phyloP scores from a whole-genome alignment of 2,113 vertebrate genomes.

The Leiothrix lutea region DNA sequence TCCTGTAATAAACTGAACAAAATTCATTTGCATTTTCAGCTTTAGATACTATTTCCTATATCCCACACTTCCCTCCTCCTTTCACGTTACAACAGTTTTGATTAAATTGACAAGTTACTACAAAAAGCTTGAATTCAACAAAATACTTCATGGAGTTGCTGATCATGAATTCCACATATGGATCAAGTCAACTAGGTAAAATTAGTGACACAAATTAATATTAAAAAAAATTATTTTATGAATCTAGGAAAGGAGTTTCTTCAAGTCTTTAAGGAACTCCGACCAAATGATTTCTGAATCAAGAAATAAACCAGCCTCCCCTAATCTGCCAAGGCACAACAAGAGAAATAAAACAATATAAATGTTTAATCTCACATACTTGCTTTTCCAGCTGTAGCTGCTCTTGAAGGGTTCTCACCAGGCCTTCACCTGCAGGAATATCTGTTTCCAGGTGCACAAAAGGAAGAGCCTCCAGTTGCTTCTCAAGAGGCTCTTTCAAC shows the following conservation, averaged over 20 bases:
- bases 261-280: not conserved
- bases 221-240: not conserved
- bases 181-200: not conserved
- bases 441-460: conserved; percentile 53
- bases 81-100: not conserved
- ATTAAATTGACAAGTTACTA: not conserved
- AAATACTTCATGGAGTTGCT: not conserved
- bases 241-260: not conserved
- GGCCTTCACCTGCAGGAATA: conserved; percentile 68
- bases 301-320: not conserved
- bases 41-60: not conserved
- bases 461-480: conserved; percentile 81
- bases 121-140: not conserved
- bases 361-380: conserved; percentile 69
- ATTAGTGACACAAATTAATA: not conserved
- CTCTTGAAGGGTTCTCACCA: conserved; percentile 83
- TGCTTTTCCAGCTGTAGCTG: conserved; percentile 82
- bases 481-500: conserved; percentile 83
- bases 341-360: not conserved
- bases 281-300: not conserved
- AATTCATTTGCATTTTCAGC: not conserved
- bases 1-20: not conserved
- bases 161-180: not conserved
- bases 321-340: not conserved
- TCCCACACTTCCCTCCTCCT: not conserved